Percentiles rank a stretch among this genome's conserved stretches.
These are phyloP conservation scores for Ericerus pela DNA, from an alignment of 1,140 invertebrate genomes.

Conservation along the genomic window DNA sequence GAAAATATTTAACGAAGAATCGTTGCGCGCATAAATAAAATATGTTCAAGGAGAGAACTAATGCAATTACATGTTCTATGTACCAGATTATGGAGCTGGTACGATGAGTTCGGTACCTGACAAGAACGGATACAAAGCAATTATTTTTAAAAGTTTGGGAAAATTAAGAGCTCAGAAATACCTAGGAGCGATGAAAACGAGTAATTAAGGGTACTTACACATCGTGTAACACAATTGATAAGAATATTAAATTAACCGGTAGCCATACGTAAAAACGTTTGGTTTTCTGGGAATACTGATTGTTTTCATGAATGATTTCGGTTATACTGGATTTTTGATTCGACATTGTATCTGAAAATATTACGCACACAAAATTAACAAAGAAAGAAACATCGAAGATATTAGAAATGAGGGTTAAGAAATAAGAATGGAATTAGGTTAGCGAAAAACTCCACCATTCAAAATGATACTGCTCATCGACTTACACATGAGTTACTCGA, in stretches of 20 bases:
- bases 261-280: background rate
- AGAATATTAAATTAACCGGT: background rate
- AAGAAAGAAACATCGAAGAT: no score
- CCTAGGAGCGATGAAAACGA: background rate
- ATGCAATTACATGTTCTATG: background rate
- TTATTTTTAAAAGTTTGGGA: background rate
- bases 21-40: background rate
- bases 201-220: constrained; percentile 4
- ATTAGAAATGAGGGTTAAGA: no score
- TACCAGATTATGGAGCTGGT: background rate
- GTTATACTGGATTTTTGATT: background rate
- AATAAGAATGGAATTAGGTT: no score
- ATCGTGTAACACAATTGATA: background rate
- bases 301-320: background rate
- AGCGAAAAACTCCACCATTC: no score
- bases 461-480: no score
- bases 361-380: no score
- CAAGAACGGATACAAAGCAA: background rate
- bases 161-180: background rate
- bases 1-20: background rate
- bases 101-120: background rate
- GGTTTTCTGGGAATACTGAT: background rate
- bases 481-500: no score
- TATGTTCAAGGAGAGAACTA: background rate
- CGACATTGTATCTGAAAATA: background rate